A percentile compares a stretch with the other conserved stretches of the same genome.
Conservation (phyloP, 2,113 vertebrate species). For the Gopherus flavomarginatus region DNA sequence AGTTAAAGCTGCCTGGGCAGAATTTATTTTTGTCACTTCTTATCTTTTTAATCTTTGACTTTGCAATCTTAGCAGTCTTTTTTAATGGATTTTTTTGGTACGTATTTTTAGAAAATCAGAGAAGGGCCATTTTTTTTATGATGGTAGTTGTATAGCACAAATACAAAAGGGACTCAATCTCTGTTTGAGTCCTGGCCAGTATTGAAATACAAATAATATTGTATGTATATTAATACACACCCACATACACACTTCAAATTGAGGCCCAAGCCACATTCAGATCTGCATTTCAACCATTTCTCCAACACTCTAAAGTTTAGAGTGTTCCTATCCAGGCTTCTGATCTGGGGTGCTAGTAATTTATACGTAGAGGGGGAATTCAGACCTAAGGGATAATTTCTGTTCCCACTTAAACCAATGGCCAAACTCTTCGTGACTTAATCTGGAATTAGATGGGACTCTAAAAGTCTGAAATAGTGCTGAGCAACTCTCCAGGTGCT, state of each 20-base stretch:
- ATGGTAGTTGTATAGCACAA: not conserved
- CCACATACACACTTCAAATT: not conserved
- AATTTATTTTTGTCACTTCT: not conserved
- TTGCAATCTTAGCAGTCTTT: not conserved
- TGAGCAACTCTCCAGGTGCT: not conserved
- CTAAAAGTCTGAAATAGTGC: not conserved
- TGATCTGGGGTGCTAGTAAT: not conserved
- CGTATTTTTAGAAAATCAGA: not conserved
- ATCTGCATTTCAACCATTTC: not conserved
- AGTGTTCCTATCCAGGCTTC: not conserved
- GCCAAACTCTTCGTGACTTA: not conserved
- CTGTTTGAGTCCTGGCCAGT: not conserved
- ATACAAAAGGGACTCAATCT: not conserved
- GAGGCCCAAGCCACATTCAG: not conserved
- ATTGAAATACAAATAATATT: not conserved
- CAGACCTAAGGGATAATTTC: not conserved
- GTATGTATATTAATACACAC: not conserved
- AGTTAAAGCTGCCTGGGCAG: not conserved
- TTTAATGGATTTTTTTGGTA: not conserved
- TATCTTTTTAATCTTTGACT: not conserved
- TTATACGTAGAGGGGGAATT: not conserved
- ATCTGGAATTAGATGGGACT: not conserved
- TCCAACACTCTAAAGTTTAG: not conserved
- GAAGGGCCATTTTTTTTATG: not conserved
- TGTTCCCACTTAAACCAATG: not conserved